Base-by-base conservation (phyloP, 2,113 vertebrate genomes). In the Cnemophilus loriae region DNA sequence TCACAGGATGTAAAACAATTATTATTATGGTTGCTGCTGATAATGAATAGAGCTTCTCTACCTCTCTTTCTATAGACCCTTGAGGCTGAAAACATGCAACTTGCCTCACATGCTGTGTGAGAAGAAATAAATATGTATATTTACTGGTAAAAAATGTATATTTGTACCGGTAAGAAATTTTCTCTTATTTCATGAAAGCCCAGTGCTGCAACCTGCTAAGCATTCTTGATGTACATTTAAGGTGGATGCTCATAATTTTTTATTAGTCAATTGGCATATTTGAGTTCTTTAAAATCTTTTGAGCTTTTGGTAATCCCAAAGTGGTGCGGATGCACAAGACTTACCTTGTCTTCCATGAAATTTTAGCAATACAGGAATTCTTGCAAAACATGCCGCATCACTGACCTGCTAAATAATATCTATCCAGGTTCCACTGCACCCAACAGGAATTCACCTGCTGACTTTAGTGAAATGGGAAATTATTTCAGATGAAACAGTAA, bases 31-130 rank as follows among this genome's bases (percentile, higher is more conserved):
- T 41, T 80, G 13, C 47, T 49, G 18, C 28, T 70, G 73, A 63
- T 57, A 89, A 90, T 65, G 46, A 80, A 73, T 26, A 83, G 49
- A 89, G 16, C 44, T 89, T 37, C 49, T 95, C 63, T 57, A 67
- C 23, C 44, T 73, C 77, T 91, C 56, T 80, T 90, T 92, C 32
- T 75, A 70, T 24, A 85, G 26, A 28, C 65, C 5, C 11, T 41
- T 49, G 41, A 64, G 44, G 49, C 37, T 84, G 44, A 64, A 94
- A 91, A 37, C 21, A 39, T 42, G 24, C 21, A 83, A 28, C 30
- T 65, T 82, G 18, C 41, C 26, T 84, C 47, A 64, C n/a, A n/a
- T n/a, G 18, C 60, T 44, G 7, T 19, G 23, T 78, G n/a, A 75
- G 65, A 71, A 74, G 27, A 76, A 81, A 50, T 67, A 42, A 67